These are phyloP conservation scores for Allophyes oxyacanthae DNA, from an alignment of 2,888 invertebrate genomes.

Conservation along the genomic window DNA sequence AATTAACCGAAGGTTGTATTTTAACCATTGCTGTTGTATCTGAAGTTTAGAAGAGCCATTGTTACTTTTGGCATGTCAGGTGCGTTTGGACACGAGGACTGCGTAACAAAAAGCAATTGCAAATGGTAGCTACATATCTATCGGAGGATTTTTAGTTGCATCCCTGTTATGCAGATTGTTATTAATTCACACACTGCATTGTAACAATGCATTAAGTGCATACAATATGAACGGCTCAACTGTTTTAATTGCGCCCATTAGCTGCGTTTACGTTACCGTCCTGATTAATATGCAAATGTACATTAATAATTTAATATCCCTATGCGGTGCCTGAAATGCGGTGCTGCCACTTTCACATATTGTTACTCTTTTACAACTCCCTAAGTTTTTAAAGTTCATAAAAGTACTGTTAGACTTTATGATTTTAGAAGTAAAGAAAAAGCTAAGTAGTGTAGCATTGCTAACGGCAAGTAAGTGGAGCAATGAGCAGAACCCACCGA, in stretches of 20 bases:
- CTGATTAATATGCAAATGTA: conserved; percentile 78
- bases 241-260: conserved; percentile 78
- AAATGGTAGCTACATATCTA: too few relatives aligned
- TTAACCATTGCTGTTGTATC: too few relatives aligned
- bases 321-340: conserved; percentile 53
- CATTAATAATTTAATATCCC: conserved; percentile 74
- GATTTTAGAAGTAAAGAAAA: conserved; percentile 9
- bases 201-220: conserved; percentile 70
- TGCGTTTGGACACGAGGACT: too few relatives aligned
- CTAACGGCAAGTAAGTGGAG: too few relatives aligned
- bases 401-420: conserved; percentile 45
- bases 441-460: too few relatives aligned
- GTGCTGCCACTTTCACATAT: conserved; percentile 54
- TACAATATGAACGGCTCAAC: conserved; percentile 75
- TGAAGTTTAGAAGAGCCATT: too few relatives aligned
- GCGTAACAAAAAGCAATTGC: too few relatives aligned
- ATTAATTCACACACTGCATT: conserved; percentile 48
- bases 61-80: too few relatives aligned
- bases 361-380: conserved; percentile 48
- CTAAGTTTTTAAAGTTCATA: conserved; percentile 30
- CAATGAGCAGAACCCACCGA: too few relatives aligned
- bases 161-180: conserved; percentile 43
- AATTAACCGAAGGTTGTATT: too few relatives aligned
- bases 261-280: conserved; percentile 72
- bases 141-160: conserved; percentile 22